Conservation (phyloP, 2,888 invertebrate genomes). For the Machimus atricapillus region DNA sequence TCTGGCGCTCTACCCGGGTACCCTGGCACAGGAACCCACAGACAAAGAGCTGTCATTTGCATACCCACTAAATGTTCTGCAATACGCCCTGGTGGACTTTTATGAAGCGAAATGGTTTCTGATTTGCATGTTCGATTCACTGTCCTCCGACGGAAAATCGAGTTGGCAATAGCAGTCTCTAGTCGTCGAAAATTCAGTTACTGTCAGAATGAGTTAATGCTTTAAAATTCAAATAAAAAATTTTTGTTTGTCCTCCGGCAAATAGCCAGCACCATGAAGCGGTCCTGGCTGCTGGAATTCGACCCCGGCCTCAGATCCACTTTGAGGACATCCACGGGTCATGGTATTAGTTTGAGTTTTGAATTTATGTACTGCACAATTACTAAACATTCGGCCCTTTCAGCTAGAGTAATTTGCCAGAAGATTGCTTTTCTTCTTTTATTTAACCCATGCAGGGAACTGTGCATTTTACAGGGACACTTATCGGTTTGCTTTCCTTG, state of each 20-base stretch:
- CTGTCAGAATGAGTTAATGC: constrained; percentile 40
- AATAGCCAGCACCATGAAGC: not conserved
- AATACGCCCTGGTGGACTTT: constrained; percentile 29
- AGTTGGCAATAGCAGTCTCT: constrained; percentile 30
- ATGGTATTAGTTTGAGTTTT: constrained; percentile 25
- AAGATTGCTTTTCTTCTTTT: constrained; percentile 11
- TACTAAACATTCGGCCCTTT: constrained; percentile 24
- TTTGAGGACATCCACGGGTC: not conserved
- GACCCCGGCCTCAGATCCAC: not conserved
- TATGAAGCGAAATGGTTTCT: constrained; percentile 40
- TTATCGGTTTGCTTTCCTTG: not conserved
- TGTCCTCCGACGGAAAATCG: constrained; percentile 36
- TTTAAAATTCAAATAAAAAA: constrained; percentile 22
- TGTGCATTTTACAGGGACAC: not conserved
- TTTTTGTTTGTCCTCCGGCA: constrained; percentile 2
- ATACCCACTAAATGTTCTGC: constrained; percentile 38
- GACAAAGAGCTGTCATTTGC: constrained; percentile 39
- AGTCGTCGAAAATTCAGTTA: constrained; percentile 38
- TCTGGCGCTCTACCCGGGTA: not conserved
- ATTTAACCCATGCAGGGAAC: not conserved
- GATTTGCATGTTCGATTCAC: constrained; percentile 40
- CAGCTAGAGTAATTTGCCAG: not conserved
- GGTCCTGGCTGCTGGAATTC: not conserved
- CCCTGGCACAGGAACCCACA: not conserved
- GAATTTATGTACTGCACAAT: constrained; percentile 12